phyloP scores from a whole-genome alignment of 2,888 invertebrate genomes.

The Megalurothrips usitatus region DNA sequence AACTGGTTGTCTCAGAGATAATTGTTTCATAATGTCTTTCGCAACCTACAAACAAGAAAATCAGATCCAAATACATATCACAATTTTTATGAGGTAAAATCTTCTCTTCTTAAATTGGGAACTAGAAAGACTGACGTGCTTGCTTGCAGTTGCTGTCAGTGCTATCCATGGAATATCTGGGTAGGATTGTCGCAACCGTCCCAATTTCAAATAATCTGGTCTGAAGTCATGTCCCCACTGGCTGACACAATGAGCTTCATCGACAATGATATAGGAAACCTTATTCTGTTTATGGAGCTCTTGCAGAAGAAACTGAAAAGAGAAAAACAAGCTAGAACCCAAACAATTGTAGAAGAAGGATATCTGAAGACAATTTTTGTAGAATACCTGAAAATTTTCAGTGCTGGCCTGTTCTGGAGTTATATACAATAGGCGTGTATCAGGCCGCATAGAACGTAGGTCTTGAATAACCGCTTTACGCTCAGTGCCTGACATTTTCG shows the following conservation, averaged over 20 bases:
- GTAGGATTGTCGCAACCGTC: constrained; percentile 59
- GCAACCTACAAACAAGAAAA: constrained; percentile 56
- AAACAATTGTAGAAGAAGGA: neutral
- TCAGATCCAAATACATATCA: neutral
- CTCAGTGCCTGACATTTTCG: constrained; percentile 76
- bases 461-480: constrained; percentile 72
- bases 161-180: constrained; percentile 74
- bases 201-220: constrained; percentile 89
- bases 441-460: constrained; percentile 66
- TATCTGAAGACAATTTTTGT: no score
- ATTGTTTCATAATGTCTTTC: constrained; percentile 72
- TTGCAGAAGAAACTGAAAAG: constrained; percentile 55
- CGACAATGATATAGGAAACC: constrained; percentile 86
- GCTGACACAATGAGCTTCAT: constrained; percentile 97
- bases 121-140: constrained; percentile 53
- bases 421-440: constrained; percentile 82
- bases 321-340: constrained; percentile 20
- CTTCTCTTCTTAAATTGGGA: no score
- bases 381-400: constrained; percentile 63
- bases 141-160: constrained; percentile 90
- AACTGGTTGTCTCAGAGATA: constrained; percentile 64
- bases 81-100: constrained; percentile 44
- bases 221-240: constrained; percentile 99
- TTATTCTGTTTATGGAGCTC: constrained; percentile 69
- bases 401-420: constrained; percentile 96